These are phyloP conservation scores for Ceuthmochares aereus DNA, from an alignment of 2,113 vertebrate genomes.

Conservation along the genomic window DNA sequence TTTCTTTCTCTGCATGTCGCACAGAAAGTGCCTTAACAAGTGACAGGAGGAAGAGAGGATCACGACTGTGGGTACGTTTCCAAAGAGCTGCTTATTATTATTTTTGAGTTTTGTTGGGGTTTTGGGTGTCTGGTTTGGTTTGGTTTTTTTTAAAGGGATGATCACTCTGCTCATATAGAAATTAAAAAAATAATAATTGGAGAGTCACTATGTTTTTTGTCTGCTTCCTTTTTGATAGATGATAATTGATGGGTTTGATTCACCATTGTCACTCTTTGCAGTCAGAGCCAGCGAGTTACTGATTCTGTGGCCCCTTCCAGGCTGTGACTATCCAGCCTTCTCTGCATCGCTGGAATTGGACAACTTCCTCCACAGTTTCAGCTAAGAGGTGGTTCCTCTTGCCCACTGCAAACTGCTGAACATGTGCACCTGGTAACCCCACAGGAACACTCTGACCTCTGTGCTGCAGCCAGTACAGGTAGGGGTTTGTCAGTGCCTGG, in stretches of 20 bases:
- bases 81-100: not conserved
- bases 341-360: accelerated
- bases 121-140: not conserved
- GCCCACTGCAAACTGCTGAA: accelerated
- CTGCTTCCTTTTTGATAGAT: not conserved
- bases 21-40: not conserved
- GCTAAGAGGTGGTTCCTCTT: accelerated
- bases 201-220: not conserved
- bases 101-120: not conserved
- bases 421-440: accelerated
- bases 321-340: not conserved
- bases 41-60: not conserved
- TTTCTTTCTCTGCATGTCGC: slow-evolving; percentile 12
- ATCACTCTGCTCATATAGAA: not conserved
- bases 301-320: not conserved
- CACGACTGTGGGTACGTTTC: not conserved
- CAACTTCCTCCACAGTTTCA: not conserved
- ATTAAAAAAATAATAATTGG: not conserved
- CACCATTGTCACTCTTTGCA: not conserved
- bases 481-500: not conserved
- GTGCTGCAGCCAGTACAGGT: accelerated
- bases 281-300: not conserved
- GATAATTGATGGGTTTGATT: not conserved
- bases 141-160: not conserved
- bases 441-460: accelerated